These are phyloP conservation scores for Mythimna lalbum DNA, from an alignment of 2,888 invertebrate genomes.

Conservation along the genomic window DNA sequence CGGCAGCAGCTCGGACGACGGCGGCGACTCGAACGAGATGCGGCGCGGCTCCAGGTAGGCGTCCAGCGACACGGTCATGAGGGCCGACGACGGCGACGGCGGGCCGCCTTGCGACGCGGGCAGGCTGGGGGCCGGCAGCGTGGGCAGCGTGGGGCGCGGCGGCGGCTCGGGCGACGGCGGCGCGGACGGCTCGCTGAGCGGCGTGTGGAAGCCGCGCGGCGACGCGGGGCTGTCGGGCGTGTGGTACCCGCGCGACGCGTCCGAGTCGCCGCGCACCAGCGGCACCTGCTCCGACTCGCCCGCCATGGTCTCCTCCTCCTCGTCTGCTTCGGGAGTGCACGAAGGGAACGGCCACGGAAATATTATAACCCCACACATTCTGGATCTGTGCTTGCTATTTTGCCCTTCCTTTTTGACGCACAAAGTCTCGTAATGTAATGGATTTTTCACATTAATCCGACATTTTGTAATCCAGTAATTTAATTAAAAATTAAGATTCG, in stretches of 20 bases:
- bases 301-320: slow-evolving; percentile 81
- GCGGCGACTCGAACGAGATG: slow-evolving; percentile 95
- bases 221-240: slow-evolving; percentile 83
- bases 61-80: slow-evolving; percentile 96
- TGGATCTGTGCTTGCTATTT: not conserved
- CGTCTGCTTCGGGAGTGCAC: slow-evolving; percentile 73
- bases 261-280: slow-evolving; percentile 90
- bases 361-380: slow-evolving; percentile 39
- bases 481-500: not conserved
- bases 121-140: slow-evolving; percentile 79
- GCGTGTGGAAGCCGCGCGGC: slow-evolving; percentile 94
- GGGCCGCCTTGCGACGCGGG: slow-evolving; percentile 83
- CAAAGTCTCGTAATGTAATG: slow-evolving; percentile 5
- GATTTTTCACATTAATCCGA: not conserved
- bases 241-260: slow-evolving; percentile 90
- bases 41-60: slow-evolving; percentile 96
- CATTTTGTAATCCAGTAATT: not conserved
- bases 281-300: slow-evolving; percentile 83
- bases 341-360: slow-evolving; percentile 51
- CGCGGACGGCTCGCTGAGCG: slow-evolving; percentile 91
- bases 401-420: slow-evolving; percentile 6
- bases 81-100: slow-evolving; percentile 96
- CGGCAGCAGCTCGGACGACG: slow-evolving; percentile 93
- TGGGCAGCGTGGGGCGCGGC: slow-evolving; percentile 83
- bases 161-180: slow-evolving; percentile 82